Conservation (phyloP, 2,113 vertebrate genomes). For the Semicossyphus pulcher region DNA sequence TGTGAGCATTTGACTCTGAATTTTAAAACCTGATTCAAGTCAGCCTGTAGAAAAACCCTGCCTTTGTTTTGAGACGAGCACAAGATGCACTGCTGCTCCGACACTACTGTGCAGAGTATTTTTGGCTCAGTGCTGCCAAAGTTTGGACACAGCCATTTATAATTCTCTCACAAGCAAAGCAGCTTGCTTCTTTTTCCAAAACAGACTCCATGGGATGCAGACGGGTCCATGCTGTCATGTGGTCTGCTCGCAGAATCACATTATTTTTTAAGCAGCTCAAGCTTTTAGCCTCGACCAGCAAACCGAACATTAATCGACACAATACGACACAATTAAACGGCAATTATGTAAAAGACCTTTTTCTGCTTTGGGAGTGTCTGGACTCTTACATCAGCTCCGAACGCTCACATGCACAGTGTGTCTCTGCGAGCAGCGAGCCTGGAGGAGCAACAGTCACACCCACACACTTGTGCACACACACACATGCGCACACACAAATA, state of each 20-base stretch:
- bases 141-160: slow-evolving; percentile 69
- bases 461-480: slow-evolving; percentile 42
- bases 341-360: slow-evolving; percentile 58
- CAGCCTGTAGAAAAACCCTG: slow-evolving; percentile 36
- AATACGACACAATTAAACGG: slow-evolving; percentile 66
- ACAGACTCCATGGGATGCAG: slow-evolving; percentile 48
- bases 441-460: slow-evolving; percentile 62
- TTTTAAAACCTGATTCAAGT: slow-evolving; percentile 39
- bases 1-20: slow-evolving; percentile 26
- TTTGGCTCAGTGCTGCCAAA: slow-evolving; percentile 66
- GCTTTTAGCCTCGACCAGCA: slow-evolving; percentile 24
- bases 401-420: slow-evolving; percentile 50
- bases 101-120: slow-evolving; percentile 54
- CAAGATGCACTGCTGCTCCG: slow-evolving; percentile 47
- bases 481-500: slow-evolving; percentile 30
- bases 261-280: slow-evolving; percentile 31
- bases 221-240: slow-evolving; percentile 37
- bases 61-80: slow-evolving; percentile 64
- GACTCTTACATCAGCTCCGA: slow-evolving; percentile 61
- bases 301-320: slow-evolving; percentile 50
- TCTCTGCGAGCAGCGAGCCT: slow-evolving; percentile 68
- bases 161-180: slow-evolving; percentile 62
- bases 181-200: slow-evolving; percentile 57
- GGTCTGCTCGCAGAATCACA: slow-evolving; percentile 28
- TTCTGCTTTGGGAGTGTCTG: slow-evolving; percentile 52